Conservation (phyloP, 35 echinoderm and acorn worm genomes). For the Ophiothrix spiculata region DNA sequence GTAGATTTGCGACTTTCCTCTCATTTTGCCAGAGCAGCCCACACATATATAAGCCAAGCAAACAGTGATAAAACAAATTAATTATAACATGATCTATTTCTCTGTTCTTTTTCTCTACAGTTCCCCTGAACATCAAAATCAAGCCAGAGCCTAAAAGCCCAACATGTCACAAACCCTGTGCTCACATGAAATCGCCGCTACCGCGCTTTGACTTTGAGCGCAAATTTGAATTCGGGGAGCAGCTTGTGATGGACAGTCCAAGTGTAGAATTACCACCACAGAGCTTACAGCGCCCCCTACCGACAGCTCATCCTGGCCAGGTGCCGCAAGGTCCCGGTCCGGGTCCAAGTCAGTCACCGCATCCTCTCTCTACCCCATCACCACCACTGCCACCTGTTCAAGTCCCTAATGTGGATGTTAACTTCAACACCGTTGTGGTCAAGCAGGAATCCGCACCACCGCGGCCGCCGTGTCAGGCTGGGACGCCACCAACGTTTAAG, state of each 20-base stretch:
- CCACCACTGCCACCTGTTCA: not conserved
- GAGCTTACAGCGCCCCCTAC: slow-evolving; percentile 10
- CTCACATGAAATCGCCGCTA: slow-evolving; percentile 63
- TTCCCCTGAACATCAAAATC: slow-evolving; percentile 66
- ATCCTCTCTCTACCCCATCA: not conserved
- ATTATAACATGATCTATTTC: no score
- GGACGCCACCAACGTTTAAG: slow-evolving; percentile 43
- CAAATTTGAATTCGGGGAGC: slow-evolving; percentile 62
- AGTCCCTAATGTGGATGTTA: slow-evolving; percentile 36
- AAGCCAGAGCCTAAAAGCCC: slow-evolving; percentile 65
- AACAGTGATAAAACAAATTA: no score
- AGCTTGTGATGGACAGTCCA: slow-evolving; percentile 56
- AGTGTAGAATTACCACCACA: slow-evolving; percentile 28
- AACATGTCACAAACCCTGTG: slow-evolving; percentile 70
- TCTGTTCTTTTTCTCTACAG: slow-evolving; percentile 26
- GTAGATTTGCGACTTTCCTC: no score
- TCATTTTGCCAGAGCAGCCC: no score
- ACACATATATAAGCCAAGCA: no score
- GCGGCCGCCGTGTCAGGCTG: not conserved
- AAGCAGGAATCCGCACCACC: slow-evolving; percentile 41
- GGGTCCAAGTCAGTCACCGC: not conserved
- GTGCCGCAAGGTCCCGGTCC: not conserved
- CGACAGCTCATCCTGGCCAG: not conserved
- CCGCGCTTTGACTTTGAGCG: slow-evolving; percentile 41
- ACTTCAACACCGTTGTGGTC: slow-evolving; percentile 46